These are phyloP conservation scores for Falco punctatus DNA, from an alignment of 2,113 vertebrate species.

Conservation along the genomic window DNA sequence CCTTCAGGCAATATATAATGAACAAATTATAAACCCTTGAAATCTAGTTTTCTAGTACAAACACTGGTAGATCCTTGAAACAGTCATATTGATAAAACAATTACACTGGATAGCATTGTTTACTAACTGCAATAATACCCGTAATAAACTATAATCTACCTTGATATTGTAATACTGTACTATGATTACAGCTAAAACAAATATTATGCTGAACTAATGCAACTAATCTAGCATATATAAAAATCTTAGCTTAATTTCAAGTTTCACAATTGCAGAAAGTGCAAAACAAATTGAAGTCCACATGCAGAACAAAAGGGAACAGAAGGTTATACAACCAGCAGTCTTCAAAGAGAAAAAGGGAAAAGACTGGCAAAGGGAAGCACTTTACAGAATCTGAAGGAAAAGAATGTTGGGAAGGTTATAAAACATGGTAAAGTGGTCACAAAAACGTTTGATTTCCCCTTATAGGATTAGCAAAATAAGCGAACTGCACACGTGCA, in stretches of 20 bases:
- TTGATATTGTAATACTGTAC: not conserved
- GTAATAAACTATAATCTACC: not conserved
- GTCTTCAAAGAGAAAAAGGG: not conserved
- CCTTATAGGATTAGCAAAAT: not conserved
- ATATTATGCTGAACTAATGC: conserved; percentile 5
- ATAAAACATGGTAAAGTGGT: not conserved
- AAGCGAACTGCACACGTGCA: not conserved
- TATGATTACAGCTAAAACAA: conserved; percentile 34
- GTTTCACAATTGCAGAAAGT: not conserved
- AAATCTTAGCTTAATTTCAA: conserved; percentile 1
- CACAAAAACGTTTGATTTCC: not conserved
- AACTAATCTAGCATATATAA: not conserved
- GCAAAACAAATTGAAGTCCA: conserved; percentile 4
- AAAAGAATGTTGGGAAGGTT: not conserved
- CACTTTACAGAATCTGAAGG: not conserved
- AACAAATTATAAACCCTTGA: conserved; percentile 28
- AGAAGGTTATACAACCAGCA: not conserved
- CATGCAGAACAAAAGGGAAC: conserved; percentile 19
- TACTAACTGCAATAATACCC: conserved; percentile 10
- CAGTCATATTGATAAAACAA: not conserved
- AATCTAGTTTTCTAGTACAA: conserved; percentile 40
- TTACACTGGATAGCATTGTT: not conserved
- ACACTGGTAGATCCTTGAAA: conserved; percentile 18
- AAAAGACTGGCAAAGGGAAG: not conserved
- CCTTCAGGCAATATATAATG: conserved; percentile 22